Base-by-base conservation (phyloP, 2,113 vertebrate genomes). In the Prinia subflava region DNA sequence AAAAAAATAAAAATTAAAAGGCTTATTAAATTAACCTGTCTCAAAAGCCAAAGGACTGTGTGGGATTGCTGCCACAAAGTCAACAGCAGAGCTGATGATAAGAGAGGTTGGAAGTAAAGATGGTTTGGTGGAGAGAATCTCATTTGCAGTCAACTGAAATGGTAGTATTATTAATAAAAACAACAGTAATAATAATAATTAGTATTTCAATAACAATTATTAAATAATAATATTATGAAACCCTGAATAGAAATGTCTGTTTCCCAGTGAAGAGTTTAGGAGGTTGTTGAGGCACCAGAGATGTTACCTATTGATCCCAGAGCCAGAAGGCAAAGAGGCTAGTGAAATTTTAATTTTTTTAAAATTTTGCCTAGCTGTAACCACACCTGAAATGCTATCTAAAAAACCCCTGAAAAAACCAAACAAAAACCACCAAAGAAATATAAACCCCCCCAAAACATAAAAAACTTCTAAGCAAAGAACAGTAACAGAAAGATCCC, bases 11-110 rank as follows among this genome's bases (percentile, higher is more conserved):
- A 67, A 41, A 18, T 68, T 57, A 92, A 85, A 95, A 97, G 28
- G 70, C 68, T 87, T 78, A 84, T 88, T 95, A 94, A 95, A 97
- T 97, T 95, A 97, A 97, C 87, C 84, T 92, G 85, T 83, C 93
- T 95, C 49, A 88, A 93, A 95, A 69, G 75, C 67, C 90, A 94
- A 75, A 91, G 31, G 33, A 92, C 82, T 30, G 7, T 49, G 76
- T 73, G 80, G 80, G 85, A 94, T 90, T 91, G 84, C 92, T 96
- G 77, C 35, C 87, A 83, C 42, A 89, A 96, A 90, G 95, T 93
- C 91, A 97, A 63, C 95, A 92, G 85, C 74, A 97, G 90, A 97
- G 81, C 86, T 95, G 92, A 93, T 91, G 94, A 89, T 91, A 90
- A 94, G 93, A 97, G 85, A 89, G 89, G 41, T 4, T n/a, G 75